Conservation (phyloP, 2,113 vertebrate genomes). For the Vireo altiloquus region DNA sequence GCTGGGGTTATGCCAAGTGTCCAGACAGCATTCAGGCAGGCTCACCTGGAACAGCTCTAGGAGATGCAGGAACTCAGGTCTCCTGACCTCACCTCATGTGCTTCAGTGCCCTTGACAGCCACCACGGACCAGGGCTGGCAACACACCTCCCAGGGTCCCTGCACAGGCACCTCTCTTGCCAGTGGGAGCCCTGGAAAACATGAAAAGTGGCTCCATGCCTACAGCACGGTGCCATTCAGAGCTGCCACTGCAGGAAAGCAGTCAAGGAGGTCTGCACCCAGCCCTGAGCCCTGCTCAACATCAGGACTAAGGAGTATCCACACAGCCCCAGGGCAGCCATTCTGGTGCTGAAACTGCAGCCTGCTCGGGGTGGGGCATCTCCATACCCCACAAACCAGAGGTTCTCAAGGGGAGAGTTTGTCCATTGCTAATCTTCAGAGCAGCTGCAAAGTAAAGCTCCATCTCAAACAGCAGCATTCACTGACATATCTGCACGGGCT, state of each 20-base stretch:
- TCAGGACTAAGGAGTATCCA: neutral
- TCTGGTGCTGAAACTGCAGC: neutral
- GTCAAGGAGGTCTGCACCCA: neutral
- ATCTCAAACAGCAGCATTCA: neutral
- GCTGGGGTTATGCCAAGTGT: neutral
- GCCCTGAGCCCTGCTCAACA: neutral
- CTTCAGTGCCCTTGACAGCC: neutral
- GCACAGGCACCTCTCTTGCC: neutral
- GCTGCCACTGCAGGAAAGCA: neutral
- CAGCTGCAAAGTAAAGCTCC: neutral
- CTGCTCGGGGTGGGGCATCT: neutral
- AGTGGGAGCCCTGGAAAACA: neutral
- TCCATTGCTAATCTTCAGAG: neutral
- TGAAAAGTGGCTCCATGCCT: neutral
- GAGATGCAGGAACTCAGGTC: neutral
- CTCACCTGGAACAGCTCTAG: neutral
- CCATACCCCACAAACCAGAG: neutral
- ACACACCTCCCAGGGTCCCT: rapidly evolving
- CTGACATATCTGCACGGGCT: neutral
- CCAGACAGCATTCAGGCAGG: neutral
- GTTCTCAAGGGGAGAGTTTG: neutral
- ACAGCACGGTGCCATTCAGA: rapidly evolving
- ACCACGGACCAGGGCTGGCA: neutral
- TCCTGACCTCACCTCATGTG: neutral
- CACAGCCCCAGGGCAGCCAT: neutral